Evolutionary conservation across 1,140 invertebrate species (phyloP).

Genomic region (Diachasmimorpha longicaudata): DNA sequence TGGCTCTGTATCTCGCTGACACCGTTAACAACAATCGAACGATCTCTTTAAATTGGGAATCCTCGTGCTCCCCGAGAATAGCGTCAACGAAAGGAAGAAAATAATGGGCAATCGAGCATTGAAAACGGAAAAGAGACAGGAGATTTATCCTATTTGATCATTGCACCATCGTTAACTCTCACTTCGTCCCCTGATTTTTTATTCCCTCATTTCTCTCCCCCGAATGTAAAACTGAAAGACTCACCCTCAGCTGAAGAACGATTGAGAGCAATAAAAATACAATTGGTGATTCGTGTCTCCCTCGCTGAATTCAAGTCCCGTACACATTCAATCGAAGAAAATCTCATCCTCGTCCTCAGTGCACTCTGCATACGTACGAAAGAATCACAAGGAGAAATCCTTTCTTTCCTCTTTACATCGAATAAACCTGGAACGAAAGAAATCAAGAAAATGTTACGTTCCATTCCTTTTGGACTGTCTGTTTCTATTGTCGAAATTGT

Average conservation of each 20-base stretch:
- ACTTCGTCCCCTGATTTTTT: background rate
- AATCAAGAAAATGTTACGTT: background rate
- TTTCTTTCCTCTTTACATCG: background rate
- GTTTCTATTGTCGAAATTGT: background rate
- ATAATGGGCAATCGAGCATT: too few relatives aligned
- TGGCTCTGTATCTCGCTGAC: too few relatives aligned
- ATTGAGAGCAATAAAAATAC: background rate
- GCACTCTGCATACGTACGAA: background rate
- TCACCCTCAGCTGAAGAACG: background rate
- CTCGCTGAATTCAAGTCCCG: background rate
- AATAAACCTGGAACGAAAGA: background rate
- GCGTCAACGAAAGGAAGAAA: too few relatives aligned
- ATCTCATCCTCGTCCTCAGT: background rate
- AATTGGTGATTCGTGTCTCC: background rate
- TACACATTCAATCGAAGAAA: background rate
- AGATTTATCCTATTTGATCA: too few relatives aligned
- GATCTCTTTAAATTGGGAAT: too few relatives aligned
- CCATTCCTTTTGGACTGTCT: background rate
- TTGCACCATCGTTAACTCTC: too few relatives aligned
- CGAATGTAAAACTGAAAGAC: too few relatives aligned
- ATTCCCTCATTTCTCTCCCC: background rate
- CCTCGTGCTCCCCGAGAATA: too few relatives aligned
- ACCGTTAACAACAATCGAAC: too few relatives aligned
- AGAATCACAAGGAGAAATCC: background rate
- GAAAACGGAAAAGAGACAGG: too few relatives aligned